Base-by-base conservation (phyloP, 2,888 invertebrate genomes). In the Blastobasis adustella region DNA sequence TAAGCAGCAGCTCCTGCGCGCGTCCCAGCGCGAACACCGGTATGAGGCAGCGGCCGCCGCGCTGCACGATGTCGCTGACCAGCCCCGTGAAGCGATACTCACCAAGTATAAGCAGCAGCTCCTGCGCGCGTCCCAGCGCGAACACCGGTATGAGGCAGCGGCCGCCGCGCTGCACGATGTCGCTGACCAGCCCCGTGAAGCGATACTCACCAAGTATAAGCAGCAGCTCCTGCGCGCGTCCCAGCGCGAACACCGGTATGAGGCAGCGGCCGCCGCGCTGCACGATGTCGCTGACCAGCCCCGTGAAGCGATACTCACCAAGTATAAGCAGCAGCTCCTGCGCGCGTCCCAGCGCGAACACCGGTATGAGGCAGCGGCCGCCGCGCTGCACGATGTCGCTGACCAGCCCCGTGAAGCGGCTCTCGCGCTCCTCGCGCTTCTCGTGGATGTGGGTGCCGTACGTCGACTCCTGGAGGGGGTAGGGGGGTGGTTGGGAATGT, bases 361-460 rank as follows among this genome's bases (percentile, higher is more conserved):
- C 99, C 0, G 99, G 99, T 65, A 99, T 99, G 46, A 99, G 91
- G 76, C 99, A 99, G 50, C 99, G 92, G 0, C 99, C 99, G n/a
- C 99, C 99, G 63, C 99, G 92, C 66, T 91, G 92, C 4, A 99
- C 98, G 62, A 99, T 99, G 76, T 99, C 98, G 71, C 97, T 95
- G 42, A 99, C 97, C 39, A 98, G 90, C 50, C 82, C 76, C 1
- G 98, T 98, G 83, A 99, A 99, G 44, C 99, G 91, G 52, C 92
- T 92, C 83, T 99, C 99, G 37, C 99, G 91, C 68, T 98, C 98
- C 73, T 99, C 99, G 6, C 99, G 91, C 73, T 98, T 97, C 81
- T 99, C 99, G 83, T 99, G 99, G 59, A 99, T 97, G 80, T 99
- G 99, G 0, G 98, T 99, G 36, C 99, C 99, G 82, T 99, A 99